A percentile compares a stretch with the other conserved stretches of the same genome.
These are phyloP conservation scores for Andrena trimmerana DNA, from an alignment of 2,888 invertebrate species.

Conservation along the genomic window DNA sequence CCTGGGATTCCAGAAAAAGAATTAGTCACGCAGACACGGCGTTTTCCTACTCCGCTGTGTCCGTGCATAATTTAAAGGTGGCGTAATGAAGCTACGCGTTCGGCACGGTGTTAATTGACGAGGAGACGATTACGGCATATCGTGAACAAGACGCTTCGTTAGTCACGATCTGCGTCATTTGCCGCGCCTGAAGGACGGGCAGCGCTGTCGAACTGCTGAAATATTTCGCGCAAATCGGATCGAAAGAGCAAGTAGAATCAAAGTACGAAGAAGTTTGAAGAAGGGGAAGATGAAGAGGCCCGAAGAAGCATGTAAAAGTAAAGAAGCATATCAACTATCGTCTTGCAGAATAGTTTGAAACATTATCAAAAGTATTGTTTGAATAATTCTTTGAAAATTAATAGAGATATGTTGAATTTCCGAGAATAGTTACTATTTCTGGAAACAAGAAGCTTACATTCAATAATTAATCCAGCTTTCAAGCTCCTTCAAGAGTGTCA, in stretches of 20 bases:
- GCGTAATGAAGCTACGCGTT: constrained; percentile 69
- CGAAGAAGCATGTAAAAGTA: not conserved
- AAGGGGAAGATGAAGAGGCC: not conserved
- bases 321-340: no score
- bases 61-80: constrained; percentile 70
- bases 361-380: no score
- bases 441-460: not conserved
- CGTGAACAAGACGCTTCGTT: constrained; percentile 76
- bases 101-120: constrained; percentile 76
- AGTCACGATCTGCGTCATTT: constrained; percentile 77
- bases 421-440: no score
- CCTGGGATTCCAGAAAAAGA: constrained; percentile 50
- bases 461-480: not conserved
- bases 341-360: no score
- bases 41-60: constrained; percentile 23
- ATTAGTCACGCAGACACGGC: constrained; percentile 57
- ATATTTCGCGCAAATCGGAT: constrained; percentile 47
- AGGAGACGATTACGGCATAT: constrained; percentile 76
- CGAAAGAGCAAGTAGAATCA: constrained; percentile 19
- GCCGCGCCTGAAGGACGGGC: constrained; percentile 64
- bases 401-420: no score
- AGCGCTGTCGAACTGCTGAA: constrained; percentile 57
- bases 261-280: not conserved
- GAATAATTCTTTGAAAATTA: no score
- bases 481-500: not conserved